Evolutionary conservation across 2,113 vertebrate species (phyloP).

Genomic region (Heteronetta atricapilla): DNA sequence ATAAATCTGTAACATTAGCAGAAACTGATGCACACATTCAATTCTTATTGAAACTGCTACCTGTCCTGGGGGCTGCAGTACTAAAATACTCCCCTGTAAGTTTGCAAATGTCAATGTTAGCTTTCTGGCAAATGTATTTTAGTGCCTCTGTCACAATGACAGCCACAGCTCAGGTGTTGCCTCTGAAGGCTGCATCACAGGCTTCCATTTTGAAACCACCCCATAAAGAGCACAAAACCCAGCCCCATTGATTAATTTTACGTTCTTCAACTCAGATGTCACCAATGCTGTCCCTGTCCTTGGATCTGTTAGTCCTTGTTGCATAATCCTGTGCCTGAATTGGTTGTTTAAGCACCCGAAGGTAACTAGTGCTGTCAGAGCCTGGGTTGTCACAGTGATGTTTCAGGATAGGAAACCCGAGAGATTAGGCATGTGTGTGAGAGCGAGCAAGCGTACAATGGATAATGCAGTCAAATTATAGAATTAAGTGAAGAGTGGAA

Average conservation of each 20-base stretch:
- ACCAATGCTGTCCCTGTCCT: neutral
- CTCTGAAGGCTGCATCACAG: neutral
- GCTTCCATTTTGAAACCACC: neutral
- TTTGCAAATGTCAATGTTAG: neutral
- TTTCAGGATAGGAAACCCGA: neutral
- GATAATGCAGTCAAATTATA: neutral
- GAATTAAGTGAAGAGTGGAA: neutral
- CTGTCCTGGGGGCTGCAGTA: neutral
- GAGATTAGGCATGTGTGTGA: neutral
- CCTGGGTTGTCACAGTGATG: neutral
- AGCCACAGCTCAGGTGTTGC: neutral
- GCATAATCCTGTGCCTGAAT: neutral
- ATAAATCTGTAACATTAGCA: neutral
- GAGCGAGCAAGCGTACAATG: neutral
- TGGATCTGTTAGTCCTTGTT: rapidly evolving
- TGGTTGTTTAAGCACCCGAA: neutral
- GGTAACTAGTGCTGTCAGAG: neutral
- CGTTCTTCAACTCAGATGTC: neutral
- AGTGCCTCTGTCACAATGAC: neutral
- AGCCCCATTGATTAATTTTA: neutral
- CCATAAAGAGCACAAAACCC: neutral
- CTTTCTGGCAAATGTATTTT: neutral
- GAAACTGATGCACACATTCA: neutral
- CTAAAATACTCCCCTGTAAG: neutral
- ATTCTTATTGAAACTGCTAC: neutral